phyloP scores from a whole-genome alignment of 2,797 vertebrate genomes.

The Eutrigla gurnardus region DNA sequence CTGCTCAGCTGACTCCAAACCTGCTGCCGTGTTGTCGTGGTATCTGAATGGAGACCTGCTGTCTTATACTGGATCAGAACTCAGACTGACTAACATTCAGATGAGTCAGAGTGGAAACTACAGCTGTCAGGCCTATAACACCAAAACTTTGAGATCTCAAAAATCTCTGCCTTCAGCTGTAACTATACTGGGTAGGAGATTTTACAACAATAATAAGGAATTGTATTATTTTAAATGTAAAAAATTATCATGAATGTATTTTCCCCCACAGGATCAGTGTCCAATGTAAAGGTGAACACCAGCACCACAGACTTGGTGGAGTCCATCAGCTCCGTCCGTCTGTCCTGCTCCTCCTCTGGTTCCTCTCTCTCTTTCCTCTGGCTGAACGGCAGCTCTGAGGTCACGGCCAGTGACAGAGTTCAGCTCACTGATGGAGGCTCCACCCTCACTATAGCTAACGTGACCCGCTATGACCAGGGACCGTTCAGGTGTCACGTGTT shows the following conservation, averaged over 20 bases:
- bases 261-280: slow-evolving; percentile 58
- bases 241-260: neutral
- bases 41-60: slow-evolving; percentile 48
- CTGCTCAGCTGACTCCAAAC: slow-evolving; percentile 67
- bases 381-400: slow-evolving; percentile 66
- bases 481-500: slow-evolving; percentile 48
- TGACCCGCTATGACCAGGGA: too few species aligned
- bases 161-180: slow-evolving; percentile 42
- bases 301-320: slow-evolving; percentile 67
- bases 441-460: neutral
- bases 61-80: slow-evolving; percentile 40
- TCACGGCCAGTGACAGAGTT: slow-evolving; percentile 57
- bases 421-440: slow-evolving; percentile 48
- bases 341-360: slow-evolving; percentile 73
- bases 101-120: slow-evolving; percentile 67
- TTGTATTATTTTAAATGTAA: too few species aligned
- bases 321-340: slow-evolving; percentile 61
- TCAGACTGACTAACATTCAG: slow-evolving; percentile 59
- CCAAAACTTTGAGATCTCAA: slow-evolving; percentile 49
- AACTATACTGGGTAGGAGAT: slow-evolving; percentile 49
- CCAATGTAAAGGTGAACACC: slow-evolving; percentile 36
- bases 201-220: too few species aligned
- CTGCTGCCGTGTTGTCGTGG: slow-evolving; percentile 56
- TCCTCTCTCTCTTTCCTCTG: slow-evolving; percentile 65
- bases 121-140: slow-evolving; percentile 70